phyloP scores from a whole-genome alignment of 2,797 vertebrate species.

The Geotrypetes seraphini region DNA sequence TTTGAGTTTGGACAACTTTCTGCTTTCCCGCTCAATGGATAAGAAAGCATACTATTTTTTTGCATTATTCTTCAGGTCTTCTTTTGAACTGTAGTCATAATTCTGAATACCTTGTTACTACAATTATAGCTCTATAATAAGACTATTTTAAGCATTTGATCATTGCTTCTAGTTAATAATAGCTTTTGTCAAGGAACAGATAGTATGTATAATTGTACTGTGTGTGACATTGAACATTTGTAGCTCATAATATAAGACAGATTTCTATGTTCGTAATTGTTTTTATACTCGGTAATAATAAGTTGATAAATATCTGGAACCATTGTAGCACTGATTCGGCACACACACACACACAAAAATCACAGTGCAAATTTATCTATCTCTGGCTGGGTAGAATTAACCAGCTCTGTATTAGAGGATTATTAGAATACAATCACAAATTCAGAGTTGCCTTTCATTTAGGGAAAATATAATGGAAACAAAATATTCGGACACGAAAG shows the following conservation, averaged over 20 bases:
- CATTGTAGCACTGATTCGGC: too few relatives aligned
- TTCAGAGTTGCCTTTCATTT: too few relatives aligned
- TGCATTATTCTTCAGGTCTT: conserved; percentile 28
- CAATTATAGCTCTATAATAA: conserved; percentile 28
- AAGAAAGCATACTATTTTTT: conserved; percentile 22
- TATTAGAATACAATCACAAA: too few relatives aligned
- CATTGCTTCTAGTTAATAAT: conserved; percentile 49
- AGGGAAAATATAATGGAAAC: too few relatives aligned
- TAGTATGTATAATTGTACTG: conserved; percentile 25
- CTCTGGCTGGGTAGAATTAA: too few relatives aligned
- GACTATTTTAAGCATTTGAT: conserved; percentile 49
- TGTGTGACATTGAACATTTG: conserved; percentile 27
- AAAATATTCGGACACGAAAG: too few relatives aligned
- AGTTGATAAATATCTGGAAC: too few relatives aligned
- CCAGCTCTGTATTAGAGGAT: too few relatives aligned
- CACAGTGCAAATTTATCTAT: too few relatives aligned
- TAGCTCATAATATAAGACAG: conserved; percentile 13
- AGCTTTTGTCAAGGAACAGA: conserved; percentile 39
- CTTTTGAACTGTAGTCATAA: conserved; percentile 6
- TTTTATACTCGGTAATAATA: conserved; percentile 20
- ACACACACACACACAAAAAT: too few relatives aligned
- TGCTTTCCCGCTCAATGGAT: conserved; percentile 4
- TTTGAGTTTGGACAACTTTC: too few relatives aligned
- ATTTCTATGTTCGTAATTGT: conserved; percentile 17
- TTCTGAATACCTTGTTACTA: neutral